Conservation (phyloP, 2,888 invertebrate species). For the Maniola hyperantus region DNA sequence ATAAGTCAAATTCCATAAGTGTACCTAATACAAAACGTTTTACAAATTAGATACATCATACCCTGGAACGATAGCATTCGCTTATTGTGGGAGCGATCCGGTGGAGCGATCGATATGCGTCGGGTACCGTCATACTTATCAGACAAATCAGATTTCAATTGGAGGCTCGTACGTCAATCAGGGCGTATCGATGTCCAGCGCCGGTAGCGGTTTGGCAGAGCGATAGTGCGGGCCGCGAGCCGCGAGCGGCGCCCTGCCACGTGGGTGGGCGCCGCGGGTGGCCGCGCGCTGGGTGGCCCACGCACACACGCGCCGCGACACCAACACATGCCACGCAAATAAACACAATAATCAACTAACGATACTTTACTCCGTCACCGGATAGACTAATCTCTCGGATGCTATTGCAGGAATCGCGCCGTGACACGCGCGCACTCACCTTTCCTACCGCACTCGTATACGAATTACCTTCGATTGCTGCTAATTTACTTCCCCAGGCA, state of each 20-base stretch:
- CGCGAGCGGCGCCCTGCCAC: slow-evolving; percentile 65
- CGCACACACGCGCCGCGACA: slow-evolving; percentile 61
- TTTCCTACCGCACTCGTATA: slow-evolving; percentile 24
- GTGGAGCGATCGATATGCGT: slow-evolving; percentile 28
- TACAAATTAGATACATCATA: slow-evolving; percentile 5
- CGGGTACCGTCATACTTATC: slow-evolving; percentile 28
- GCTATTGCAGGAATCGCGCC: slow-evolving; percentile 55
- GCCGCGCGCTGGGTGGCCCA: slow-evolving; percentile 79
- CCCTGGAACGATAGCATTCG: slow-evolving; percentile 2
- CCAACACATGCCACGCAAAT: slow-evolving; percentile 74
- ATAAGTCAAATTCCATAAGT: neutral
- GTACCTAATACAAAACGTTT: slow-evolving; percentile 12
- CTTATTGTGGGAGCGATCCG: slow-evolving; percentile 14
- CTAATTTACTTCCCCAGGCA: slow-evolving; percentile 15
- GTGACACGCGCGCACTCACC: slow-evolving; percentile 60
- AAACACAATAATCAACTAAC: slow-evolving; percentile 81
- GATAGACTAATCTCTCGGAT: slow-evolving; percentile 78
- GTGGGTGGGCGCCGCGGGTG: slow-evolving; percentile 81
- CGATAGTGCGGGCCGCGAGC: slow-evolving; percentile 64
- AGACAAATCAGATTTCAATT: slow-evolving; percentile 36
- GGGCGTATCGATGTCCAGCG: slow-evolving; percentile 52
- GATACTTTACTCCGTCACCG: slow-evolving; percentile 81
- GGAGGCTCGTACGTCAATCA: slow-evolving; percentile 59
- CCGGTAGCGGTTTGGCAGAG: slow-evolving; percentile 50
- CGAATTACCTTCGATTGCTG: slow-evolving; percentile 25